Conservation (phyloP, 1,140 invertebrate species). For the Delia radicum region DNA sequence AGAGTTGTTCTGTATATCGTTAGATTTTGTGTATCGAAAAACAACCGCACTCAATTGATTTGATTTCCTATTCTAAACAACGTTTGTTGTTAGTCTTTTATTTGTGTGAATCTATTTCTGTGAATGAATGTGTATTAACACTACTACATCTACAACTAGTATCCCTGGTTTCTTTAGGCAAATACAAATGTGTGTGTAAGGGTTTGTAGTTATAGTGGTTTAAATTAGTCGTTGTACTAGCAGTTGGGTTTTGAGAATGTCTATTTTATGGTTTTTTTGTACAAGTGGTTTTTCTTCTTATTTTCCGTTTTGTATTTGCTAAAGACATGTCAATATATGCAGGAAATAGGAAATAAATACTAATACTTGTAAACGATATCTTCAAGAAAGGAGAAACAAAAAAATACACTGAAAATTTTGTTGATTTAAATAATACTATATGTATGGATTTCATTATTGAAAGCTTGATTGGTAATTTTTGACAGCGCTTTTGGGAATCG, state of each 20-base stretch:
- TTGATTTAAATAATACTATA: too few species aligned
- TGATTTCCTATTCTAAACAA: slow-evolving; percentile 14
- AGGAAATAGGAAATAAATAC: neutral
- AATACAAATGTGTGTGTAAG: neutral
- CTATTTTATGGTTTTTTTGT: neutral
- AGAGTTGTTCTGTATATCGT: neutral
- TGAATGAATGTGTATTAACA: neutral
- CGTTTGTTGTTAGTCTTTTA: neutral
- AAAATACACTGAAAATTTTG: neutral
- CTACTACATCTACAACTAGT: neutral
- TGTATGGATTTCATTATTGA: too few species aligned
- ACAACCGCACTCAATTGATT: slow-evolving; percentile 15
- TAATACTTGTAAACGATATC: neutral
- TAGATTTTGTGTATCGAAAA: neutral
- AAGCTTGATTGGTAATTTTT: too few species aligned
- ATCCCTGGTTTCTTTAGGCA: neutral
- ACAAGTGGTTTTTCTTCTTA: neutral
- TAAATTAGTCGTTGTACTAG: neutral
- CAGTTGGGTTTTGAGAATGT: neutral
- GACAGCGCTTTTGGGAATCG: too few species aligned
- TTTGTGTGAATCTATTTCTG: neutral
- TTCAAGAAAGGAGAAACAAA: neutral
- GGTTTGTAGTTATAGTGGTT: neutral
- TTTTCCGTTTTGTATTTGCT: neutral
- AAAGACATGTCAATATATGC: neutral